These are phyloP conservation scores for Apodemus sylvaticus DNA, from an alignment of 2,113 vertebrate genomes.

Conservation along the genomic window DNA sequence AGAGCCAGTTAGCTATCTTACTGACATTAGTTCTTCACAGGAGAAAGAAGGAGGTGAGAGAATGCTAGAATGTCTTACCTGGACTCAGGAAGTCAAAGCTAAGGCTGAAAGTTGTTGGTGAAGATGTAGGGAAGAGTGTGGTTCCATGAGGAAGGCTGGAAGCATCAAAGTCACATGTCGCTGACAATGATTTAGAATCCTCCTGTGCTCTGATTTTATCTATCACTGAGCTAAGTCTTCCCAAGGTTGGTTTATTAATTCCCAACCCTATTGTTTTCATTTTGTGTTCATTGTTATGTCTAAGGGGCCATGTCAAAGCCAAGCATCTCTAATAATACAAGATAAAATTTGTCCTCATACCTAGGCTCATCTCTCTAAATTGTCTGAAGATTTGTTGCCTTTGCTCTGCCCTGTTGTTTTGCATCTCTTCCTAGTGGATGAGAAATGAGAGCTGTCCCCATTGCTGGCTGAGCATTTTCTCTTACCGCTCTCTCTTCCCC, in stretches of 20 bases:
- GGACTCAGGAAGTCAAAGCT: background rate
- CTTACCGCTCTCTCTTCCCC: background rate
- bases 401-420: background rate
- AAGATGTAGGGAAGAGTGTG: background rate
- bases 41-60: background rate
- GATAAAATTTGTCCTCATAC: background rate
- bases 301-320: background rate
- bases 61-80: background rate
- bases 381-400: background rate
- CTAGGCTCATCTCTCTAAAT: background rate
- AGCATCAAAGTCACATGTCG: background rate
- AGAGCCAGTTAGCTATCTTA: conserved; percentile 41
- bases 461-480: background rate
- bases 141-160: background rate
- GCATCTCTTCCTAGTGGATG: background rate
- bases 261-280: background rate
- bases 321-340: background rate
- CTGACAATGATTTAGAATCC: background rate
- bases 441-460: background rate
- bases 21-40: conserved; percentile 36
- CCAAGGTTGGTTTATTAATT: background rate
- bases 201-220: background rate
- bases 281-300: background rate
- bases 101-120: background rate
- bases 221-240: background rate